Evolutionary conservation across 2,113 vertebrate genomes (phyloP), one percentile per base, ranked within the genome.

Genomic region (Ptilonorhynchus violaceus): DNA sequence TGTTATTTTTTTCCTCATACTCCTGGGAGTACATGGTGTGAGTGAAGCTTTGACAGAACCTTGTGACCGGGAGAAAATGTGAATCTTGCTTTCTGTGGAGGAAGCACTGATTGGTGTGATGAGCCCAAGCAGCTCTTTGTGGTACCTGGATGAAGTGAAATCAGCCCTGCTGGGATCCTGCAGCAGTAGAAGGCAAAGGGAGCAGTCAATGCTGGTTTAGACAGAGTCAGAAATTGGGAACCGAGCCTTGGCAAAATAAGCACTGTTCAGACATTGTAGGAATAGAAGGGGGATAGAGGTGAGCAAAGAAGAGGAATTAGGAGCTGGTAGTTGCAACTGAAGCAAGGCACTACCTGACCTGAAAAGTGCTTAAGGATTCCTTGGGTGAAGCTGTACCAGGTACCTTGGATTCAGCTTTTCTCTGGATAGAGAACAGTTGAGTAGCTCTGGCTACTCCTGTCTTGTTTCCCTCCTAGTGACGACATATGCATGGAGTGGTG

Each of bases 11-110:
- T 55, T 42, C 15, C 33, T 62, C 16, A 9, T 17, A 8, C 35
- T 37, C 4, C 0, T 33, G 46, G 10, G 16, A 55, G 39, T 21
- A 9, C 14, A 0, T 22, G 33, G 9, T 53, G 19, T n/a, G 41
- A 80, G 25, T 46, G 44, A 33, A 39, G 28, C 30, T 73, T 35
- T 77, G 64, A 39, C 33, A 56, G 64, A 39, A 46, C n/a, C 47
- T 67, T 3, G 1, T 72, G 30, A 35, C 9, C 25, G 35, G 42
- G 35, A 47, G 35, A 49, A 60, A 59, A 76, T 11, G 15, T 16
- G 24, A 24, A 5, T 37, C 19, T 50, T 75, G 46, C 52, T 42
- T 59, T 66, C 16, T 1, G 0, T 44, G 46, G 52, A 21, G 19
- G 46, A 60, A 15, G 52, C 28, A 31, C 46, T 55, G 33, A 6